Percentiles rank a stretch among this genome's conserved stretches.
phyloP scores from a whole-genome alignment of 1,140 invertebrate species.

The Chironomus tepperi region DNA sequence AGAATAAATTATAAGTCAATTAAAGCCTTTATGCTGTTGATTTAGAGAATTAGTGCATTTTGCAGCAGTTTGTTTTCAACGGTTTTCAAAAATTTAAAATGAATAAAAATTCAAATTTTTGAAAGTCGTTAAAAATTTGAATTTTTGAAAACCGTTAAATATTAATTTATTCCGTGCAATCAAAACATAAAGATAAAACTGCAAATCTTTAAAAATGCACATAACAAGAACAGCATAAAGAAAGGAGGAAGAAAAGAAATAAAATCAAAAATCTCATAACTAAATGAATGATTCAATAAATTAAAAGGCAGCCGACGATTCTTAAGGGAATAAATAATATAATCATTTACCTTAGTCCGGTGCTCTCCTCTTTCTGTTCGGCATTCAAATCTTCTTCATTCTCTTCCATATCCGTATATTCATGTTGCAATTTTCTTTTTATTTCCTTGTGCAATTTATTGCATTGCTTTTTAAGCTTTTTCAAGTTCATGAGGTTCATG shows the following conservation, averaged over 20 bases:
- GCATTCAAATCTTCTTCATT: neutral
- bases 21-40: too few species aligned
- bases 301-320: too few species aligned
- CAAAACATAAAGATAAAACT: too few species aligned
- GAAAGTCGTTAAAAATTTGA: too few species aligned
- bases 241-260: neutral
- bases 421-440: neutral
- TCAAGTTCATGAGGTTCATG: neutral
- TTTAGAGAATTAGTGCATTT: too few species aligned
- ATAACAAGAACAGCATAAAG: conserved; percentile 18
- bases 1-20: neutral
- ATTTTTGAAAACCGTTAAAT: too few species aligned
- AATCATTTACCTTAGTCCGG: neutral
- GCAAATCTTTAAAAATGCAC: too few species aligned
- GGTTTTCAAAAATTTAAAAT: too few species aligned
- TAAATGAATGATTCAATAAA: neutral
- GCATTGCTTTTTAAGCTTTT: neutral
- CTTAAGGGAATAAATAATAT: neutral
- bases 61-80: too few species aligned
- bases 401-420: neutral
- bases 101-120: too few species aligned
- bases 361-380: neutral
- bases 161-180: too few species aligned
- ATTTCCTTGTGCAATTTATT: conserved; percentile 18
- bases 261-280: neutral